Evolutionary conservation across 2,888 invertebrate genomes (phyloP), one percentile per base, ranked within the genome.

Genomic region (Choreutis nemorana): DNA sequence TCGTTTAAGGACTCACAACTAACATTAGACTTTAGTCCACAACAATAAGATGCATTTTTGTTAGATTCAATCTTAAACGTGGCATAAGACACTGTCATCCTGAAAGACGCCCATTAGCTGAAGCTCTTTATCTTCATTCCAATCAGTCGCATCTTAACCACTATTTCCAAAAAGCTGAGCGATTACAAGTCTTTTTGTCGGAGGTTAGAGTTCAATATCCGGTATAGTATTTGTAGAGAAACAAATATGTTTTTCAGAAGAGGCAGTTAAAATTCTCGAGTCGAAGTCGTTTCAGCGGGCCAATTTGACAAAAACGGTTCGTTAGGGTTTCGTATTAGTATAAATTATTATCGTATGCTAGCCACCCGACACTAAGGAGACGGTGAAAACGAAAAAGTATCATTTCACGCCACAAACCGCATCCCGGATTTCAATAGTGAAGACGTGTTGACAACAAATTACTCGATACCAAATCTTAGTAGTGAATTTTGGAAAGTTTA

Each of bases 241-340:
- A 26, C 48, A 48, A 51, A 58, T 56, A 59, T 63, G 65, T 64
- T 62, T 59, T 64, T 66, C 59, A 61, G 60, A 60, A 58, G 58
- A 58, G 59, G 53, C 56, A 60, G 67, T 72, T 72, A 71, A 71
- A 53, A 68, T 70, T 64, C 66, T 53, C 53, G 47, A 45, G 51
- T 41, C 52, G 35, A 45, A 55, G 62, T 58, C 58, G 58, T 61
- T 68, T 63, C 66, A 65, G 59, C 56, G 58, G 50, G 46, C 57
- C 70, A 63, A 71, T 72, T 60, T 73, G 77, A 77, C 71, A 72
- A 72, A 72, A 75, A 75, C 75, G 70, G 61, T 54, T 64, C 68
- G 63, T 60, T 60, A 55, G 58, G 50, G 43, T 52, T 58, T 64
- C 56, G 51, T 57, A 71, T 75, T 65, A 67, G 75, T 70, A 54